Evolutionary conservation across 2,888 invertebrate species (phyloP), one percentile per base, ranked within the genome.

Genomic region (Pollenia amentaria): DNA sequence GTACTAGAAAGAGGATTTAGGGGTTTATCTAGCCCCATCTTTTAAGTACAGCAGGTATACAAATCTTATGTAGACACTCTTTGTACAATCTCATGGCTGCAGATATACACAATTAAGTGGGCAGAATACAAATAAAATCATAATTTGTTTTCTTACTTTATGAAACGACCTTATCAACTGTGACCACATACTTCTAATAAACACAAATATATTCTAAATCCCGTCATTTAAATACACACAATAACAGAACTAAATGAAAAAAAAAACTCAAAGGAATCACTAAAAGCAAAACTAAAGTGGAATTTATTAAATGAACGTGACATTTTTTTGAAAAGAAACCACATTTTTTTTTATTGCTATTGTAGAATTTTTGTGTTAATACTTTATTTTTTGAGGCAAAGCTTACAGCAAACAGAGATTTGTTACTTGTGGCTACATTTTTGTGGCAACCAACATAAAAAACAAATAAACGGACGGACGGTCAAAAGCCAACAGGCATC

Each of bases 291-390:
- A 16, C 38, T 40, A 55, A 53, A 14, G 16, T 55, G 11, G 62
- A 69, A 75, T 80, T 84, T 84, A 80, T 84, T 38, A 51, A 18
- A 53, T 29, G 67, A 80, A 84, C 84, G 84, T 84, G 84, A 84
- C 84, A 80, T 84, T 80, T 82, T 16, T 40, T 9, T n/a, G 10
- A 42, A 73, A 64, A 65, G 46, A 2, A 21, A 46, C 29, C 29
- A 29, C 4, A 29, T 29, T 29, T 29, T 21, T 29, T 29, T 29
- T 29, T 29, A 29, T 29, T 29, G 29, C 29, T 29, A 6, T 12
- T 46, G 46, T 46, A 46, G 46, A 46, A 14, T 62, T 40, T n/a
- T 51, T 46, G 2, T 18, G 53, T 16, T 67, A 40, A 12, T n/a
- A 53, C 60, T 53, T 42, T 60, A 69, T 55, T 46, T 18, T 40